A percentile compares a stretch with the other conserved stretches of the same genome.
These are phyloP conservation scores for Enteromius trimaculatus DNA, from an alignment of 2,797 vertebrate species.

Conservation along the genomic window DNA sequence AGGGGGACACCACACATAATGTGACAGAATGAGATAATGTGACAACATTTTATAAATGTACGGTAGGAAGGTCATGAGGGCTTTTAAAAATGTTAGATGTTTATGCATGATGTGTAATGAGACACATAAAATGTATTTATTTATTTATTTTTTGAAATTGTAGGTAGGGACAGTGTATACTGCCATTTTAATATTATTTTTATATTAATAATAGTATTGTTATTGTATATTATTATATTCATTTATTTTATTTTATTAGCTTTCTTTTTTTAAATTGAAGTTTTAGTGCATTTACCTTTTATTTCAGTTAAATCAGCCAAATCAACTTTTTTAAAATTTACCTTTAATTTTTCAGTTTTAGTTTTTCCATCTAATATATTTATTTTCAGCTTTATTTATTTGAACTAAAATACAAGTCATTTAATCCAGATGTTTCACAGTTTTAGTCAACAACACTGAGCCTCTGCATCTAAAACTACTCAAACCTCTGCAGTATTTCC, in stretches of 20 bases:
- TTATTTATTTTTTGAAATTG: not conserved
- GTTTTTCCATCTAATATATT: not conserved
- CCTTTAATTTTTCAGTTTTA: not conserved
- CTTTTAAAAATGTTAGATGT: too few species aligned
- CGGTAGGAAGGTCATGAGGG: not conserved
- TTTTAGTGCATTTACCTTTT: not conserved
- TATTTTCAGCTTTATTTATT: not conserved
- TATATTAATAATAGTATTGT: not conserved
- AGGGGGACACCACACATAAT: not conserved
- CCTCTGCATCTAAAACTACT: constrained; percentile 5
- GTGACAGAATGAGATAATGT: constrained; percentile 2
- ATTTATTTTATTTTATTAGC: too few species aligned
- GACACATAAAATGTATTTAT: too few species aligned
- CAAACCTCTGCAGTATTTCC: not conserved
- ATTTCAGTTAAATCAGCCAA: not conserved
- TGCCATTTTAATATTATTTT: not conserved
- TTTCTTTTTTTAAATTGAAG: not conserved
- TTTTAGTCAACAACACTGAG: not conserved
- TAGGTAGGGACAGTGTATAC: not conserved
- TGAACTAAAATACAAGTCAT: not conserved
- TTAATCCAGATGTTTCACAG: not conserved
- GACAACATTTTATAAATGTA: not conserved
- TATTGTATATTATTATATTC: too few species aligned
- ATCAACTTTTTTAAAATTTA: not conserved
- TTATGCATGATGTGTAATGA: too few species aligned